These are phyloP conservation scores for Mixornis gularis DNA, from an alignment of 2,113 vertebrate genomes.

Conservation along the genomic window DNA sequence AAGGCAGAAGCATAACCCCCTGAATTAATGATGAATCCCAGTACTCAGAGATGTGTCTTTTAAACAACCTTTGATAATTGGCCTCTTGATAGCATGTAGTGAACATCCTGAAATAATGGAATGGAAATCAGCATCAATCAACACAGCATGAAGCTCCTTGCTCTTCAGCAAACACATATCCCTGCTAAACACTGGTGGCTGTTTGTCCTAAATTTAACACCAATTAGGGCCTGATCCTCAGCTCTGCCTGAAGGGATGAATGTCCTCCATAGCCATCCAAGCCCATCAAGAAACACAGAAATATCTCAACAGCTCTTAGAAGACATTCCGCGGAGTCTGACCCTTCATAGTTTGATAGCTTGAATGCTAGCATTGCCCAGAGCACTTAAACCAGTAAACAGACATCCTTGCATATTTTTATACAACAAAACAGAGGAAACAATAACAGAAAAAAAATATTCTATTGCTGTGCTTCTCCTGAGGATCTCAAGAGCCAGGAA, in stretches of 20 bases:
- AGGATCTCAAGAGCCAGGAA: neutral
- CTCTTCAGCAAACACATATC: constrained; percentile 15
- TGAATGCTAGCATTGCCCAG: neutral
- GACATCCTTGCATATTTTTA: neutral
- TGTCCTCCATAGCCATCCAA: neutral
- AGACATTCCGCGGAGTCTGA: neutral
- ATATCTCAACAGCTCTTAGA: neutral
- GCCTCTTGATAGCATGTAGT: constrained; percentile 31
- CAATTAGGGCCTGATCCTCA: constrained; percentile 45
- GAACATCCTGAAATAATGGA: constrained; percentile 48
- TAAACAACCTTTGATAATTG: constrained; percentile 59
- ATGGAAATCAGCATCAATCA: constrained; percentile 59
- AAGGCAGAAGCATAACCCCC: constrained; percentile 2
- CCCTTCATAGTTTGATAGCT: neutral
- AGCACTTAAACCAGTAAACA: neutral
- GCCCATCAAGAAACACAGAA: neutral
- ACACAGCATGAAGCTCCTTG: constrained; percentile 45
- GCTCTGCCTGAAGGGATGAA: constrained; percentile 26
- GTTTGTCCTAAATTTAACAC: constrained; percentile 55
- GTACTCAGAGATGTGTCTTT: constrained; percentile 51
- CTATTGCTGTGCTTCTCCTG: neutral
- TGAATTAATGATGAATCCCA: constrained; percentile 46
- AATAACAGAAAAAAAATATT: neutral
- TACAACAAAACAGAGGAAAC: neutral
- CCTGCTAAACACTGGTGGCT: constrained; percentile 18